Evolutionary conservation across 2,113 vertebrate genomes (phyloP), one percentile per base, ranked within the genome.

Genomic region (Dascyllus trimaculatus): DNA sequence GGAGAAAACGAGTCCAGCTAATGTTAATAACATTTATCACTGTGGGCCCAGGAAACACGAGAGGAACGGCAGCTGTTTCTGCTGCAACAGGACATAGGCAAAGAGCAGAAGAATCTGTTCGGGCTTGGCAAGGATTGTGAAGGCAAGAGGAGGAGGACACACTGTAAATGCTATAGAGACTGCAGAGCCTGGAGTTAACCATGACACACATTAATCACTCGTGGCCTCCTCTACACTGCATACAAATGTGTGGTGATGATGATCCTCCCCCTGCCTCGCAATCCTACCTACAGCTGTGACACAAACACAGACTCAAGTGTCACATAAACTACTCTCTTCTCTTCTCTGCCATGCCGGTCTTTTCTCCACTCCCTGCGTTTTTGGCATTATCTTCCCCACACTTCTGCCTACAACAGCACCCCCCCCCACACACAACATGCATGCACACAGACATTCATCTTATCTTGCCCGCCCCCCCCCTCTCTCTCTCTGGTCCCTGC

Each of bases 131-230:
- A 71, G 64, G 56, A 70, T 18, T 46, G 59, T 65, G 53, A 77
- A 75, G 63, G 71, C 70, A 46, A 38, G 68, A 75, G 57, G 73
- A 68, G 67, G 81, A 87, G 71, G 70, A 86, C 84, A 85, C 85
- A 80, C 72, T 84, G 85, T 82, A 87, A 88, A 91, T 90, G 88
- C 86, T 88, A 80, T 80, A 81, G 84, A 91, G 87, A 80, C 74
- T 82, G 84, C 83, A 72, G 81, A 75, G 85, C 81, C 80, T 74
- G 7, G 48, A 81, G 80, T 85, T 88, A 75, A 71, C 82, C 86
- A 71, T 84, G 89, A 84, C 88, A 84, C 89, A 85, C 90, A 91
- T 93, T 92, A 71, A 93, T 92, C 88, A 92, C 59, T n/a, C 71
- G 74, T 45, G 85, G 85, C 78, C 83, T 77, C 32, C 80, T 57